A percentile compares a stretch with the other conserved stretches of the same genome.
phyloP scores from a whole-genome alignment of 2,797 vertebrate species.

The Masticophis lateralis region DNA sequence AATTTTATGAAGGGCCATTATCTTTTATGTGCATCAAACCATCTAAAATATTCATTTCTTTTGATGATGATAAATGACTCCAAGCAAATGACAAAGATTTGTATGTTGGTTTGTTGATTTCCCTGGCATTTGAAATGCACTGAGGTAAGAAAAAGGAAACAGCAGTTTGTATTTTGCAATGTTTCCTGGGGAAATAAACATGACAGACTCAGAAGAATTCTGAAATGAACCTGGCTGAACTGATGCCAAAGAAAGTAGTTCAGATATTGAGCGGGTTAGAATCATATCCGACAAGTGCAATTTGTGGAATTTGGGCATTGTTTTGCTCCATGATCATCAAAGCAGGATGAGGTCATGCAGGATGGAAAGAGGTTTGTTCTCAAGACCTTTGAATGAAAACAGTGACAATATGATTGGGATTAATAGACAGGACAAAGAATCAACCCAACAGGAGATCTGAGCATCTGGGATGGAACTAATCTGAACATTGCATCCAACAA shows the following conservation, averaged over 20 bases:
- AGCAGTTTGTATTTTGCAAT: background rate
- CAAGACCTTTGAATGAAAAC: slow-evolving; percentile 26
- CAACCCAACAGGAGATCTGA: background rate
- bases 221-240: background rate
- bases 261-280: background rate
- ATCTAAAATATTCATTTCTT: slow-evolving; percentile 49
- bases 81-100: slow-evolving; percentile 14
- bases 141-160: slow-evolving; percentile 2
- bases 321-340: background rate
- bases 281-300: background rate
- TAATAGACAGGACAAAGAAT: background rate
- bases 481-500: background rate
- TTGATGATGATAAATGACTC: slow-evolving; percentile 52
- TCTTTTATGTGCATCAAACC: slow-evolving; percentile 27
- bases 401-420: slow-evolving; percentile 5
- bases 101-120: slow-evolving; percentile 32
- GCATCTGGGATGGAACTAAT: background rate
- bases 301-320: background rate
- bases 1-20: slow-evolving; percentile 33
- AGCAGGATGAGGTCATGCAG: background rate
- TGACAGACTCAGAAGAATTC: background rate
- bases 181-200: slow-evolving; percentile 30
- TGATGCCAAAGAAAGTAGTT: background rate
- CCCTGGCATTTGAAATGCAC: slow-evolving; percentile 15
- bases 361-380: slow-evolving; percentile 4